Percentiles rank a stretch among this genome's conserved stretches.
These are phyloP conservation scores for Falco novaeseelandiae DNA, from an alignment of 2,797 vertebrate genomes.

Conservation along the genomic window DNA sequence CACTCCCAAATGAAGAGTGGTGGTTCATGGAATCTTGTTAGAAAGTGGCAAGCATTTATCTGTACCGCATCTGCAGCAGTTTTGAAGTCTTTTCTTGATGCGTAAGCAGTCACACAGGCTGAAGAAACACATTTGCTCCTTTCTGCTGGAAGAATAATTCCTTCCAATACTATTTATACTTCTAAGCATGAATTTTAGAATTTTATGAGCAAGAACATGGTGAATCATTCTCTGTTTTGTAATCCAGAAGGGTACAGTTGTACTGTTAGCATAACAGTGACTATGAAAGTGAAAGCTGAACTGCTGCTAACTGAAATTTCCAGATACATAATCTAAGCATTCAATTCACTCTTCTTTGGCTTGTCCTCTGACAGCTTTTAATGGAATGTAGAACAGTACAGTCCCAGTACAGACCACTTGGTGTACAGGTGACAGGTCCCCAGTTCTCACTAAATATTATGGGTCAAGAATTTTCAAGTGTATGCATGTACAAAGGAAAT, in stretches of 20 bases:
- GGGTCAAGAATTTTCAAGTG: not conserved
- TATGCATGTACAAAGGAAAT: not conserved
- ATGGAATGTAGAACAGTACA: too few relatives aligned
- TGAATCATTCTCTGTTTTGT: not conserved
- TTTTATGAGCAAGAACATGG: not conserved
- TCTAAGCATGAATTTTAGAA: not conserved
- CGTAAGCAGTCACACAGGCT: not conserved
- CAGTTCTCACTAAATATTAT: not conserved
- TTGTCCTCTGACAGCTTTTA: not conserved
- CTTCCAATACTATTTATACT: not conserved
- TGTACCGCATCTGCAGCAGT: not conserved
- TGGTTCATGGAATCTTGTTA: not conserved
- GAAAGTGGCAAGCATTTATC: not conserved
- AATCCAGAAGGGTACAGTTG: conserved; percentile 7
- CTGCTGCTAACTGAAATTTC: conserved; percentile 28
- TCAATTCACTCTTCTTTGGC: not conserved
- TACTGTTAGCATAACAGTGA: not conserved
- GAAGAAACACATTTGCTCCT: not conserved
- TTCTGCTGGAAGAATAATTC: not conserved
- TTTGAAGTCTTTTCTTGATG: not conserved
- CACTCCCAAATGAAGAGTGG: not conserved
- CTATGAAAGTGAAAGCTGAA: not conserved
- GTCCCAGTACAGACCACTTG: not conserved
- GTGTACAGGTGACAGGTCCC: not conserved
- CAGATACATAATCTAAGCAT: conserved; percentile 13